Evolutionary conservation across 2,797 vertebrate genomes (phyloP), one percentile per base, ranked within the genome.

Genomic region (Tokudaia muenninki): DNA sequence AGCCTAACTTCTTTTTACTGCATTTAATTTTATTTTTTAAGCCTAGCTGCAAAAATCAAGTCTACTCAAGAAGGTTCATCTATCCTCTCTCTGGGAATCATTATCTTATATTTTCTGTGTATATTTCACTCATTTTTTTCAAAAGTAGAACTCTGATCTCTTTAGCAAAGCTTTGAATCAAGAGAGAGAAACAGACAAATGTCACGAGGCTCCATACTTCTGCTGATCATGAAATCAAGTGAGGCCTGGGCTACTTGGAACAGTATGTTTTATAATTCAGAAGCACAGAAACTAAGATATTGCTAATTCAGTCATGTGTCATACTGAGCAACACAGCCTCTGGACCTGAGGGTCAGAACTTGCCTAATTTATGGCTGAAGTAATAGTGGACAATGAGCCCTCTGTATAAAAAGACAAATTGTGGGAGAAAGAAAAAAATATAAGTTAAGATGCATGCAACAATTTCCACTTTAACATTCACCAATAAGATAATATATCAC

Each of bases 221-320:
- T 29, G 74, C 50, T 55, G 6, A 5, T 74, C 31, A 59, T 47
- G 17, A 72, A 81, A 13, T 6, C 17, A 47, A 65, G 6, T 11
- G 91, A 50, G 41, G 2, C 11, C 6, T 52, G 3, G 2, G 3
- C 34, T 31, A 19, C 0, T n/a, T 37, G 5, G 1, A 16, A 6
- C 11, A 81, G 2, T 11, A 17, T 55, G 1, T 31, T 96, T 94
- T 80, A 37, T 75, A 59, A 52, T 0, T 10, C 7, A 81, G 70
- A 17, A 78, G 7, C n/a, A 55, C 26, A 12, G 10, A 86, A 67
- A 52, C 6, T 50, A 26, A 90, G 61, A 19, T 31, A 44, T 75
- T 80, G 84, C 34, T 34, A 92, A n/a, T 26, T 79, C 7, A 31
- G 12, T 50, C 82, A 94, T 57, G 34, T 59, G 26, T 67, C 7